These are phyloP conservation scores for Urocynchramus pylzowi DNA, from an alignment of 2,113 vertebrate species.

Conservation along the genomic window DNA sequence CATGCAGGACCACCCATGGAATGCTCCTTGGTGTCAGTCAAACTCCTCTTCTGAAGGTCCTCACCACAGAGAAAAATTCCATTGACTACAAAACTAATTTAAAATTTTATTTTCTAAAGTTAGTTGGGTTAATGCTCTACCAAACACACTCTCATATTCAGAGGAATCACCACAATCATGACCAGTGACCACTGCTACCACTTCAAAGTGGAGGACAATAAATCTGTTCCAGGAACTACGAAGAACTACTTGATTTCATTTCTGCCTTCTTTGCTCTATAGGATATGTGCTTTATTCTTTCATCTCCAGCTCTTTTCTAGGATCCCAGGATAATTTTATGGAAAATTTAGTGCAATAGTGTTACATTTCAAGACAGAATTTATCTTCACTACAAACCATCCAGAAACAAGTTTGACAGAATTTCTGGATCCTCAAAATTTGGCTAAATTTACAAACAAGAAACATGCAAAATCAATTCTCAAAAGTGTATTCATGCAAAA, in stretches of 20 bases:
- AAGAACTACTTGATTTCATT: background rate
- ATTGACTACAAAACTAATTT: background rate
- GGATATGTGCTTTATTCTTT: background rate
- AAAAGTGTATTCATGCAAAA: slow-evolving; percentile 46
- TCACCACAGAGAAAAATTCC: background rate
- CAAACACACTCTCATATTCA: background rate
- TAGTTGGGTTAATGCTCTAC: background rate
- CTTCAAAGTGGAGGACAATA: background rate
- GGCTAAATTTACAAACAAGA: background rate
- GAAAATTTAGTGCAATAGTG: background rate
- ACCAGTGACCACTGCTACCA: background rate
- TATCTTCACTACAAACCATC: background rate
- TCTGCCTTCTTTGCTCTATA: background rate
- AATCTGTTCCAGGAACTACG: background rate
- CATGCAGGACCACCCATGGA: background rate
- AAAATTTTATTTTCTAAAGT: background rate
- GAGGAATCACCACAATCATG: background rate
- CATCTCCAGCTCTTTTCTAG: background rate
- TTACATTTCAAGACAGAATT: background rate
- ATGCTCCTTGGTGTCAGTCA: background rate
- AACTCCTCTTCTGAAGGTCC: background rate
- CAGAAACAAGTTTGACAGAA: background rate
- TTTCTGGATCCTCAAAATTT: background rate
- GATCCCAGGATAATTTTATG: background rate
- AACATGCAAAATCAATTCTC: slow-evolving; percentile 62